Evolutionary conservation across 1,140 invertebrate species (phyloP).

Genomic region (Drosophila paulistorum): DNA sequence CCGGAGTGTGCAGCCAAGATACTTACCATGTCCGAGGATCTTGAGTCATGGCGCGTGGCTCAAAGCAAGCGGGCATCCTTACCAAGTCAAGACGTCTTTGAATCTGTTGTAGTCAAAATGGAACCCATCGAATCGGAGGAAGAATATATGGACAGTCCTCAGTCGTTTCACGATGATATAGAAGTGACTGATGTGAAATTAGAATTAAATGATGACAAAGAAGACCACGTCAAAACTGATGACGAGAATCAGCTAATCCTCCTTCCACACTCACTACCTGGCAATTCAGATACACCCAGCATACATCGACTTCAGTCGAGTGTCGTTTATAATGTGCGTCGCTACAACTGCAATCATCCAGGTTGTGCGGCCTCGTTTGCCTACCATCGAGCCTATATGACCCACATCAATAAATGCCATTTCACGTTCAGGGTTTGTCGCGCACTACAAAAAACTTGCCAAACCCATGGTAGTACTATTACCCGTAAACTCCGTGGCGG

Average conservation of each 20-base stretch:
- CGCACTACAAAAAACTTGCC: not conserved
- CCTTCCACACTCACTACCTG: not conserved
- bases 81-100: not conserved
- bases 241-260: not conserved
- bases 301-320: not conserved
- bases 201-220: not conserved
- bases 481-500: not conserved
- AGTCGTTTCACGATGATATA: not conserved
- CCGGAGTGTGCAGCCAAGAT: not conserved
- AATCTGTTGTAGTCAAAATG: not conserved
- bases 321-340: not conserved
- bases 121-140: not conserved
- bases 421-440: not conserved
- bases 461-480: not conserved
- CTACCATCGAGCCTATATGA: constrained; percentile 1
- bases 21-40: constrained; percentile 4
- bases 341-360: not conserved
- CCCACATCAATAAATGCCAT: constrained; percentile 1
- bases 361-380: not conserved
- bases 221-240: not conserved
- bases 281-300: not conserved
- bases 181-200: not conserved
- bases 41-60: constrained; percentile 2
- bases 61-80: not conserved
- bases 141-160: not conserved